phyloP scores from a whole-genome alignment of 2,113 vertebrate genomes.

The Nyctibius bracteatus region DNA sequence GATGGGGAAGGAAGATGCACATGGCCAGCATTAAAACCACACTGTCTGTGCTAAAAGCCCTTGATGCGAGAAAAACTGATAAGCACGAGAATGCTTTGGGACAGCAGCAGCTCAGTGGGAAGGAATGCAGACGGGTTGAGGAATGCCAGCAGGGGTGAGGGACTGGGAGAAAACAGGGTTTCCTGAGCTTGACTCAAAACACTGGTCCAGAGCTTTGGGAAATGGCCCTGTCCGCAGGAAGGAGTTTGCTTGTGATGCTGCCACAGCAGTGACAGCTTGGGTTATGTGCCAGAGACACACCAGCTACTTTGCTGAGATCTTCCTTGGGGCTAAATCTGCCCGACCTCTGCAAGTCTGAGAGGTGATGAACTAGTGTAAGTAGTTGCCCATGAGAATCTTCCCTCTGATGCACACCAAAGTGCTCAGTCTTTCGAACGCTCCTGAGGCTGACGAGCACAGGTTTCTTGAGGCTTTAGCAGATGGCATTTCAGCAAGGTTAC shows the following conservation, averaged over 20 bases:
- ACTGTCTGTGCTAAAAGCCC: neutral
- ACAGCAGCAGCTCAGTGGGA: neutral
- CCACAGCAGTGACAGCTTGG: neutral
- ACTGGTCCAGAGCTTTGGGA: neutral
- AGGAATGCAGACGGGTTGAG: neutral
- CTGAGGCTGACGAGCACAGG: neutral
- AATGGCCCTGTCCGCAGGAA: neutral
- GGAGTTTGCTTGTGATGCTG: neutral
- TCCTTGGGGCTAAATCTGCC: neutral
- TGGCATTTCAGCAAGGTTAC: neutral
- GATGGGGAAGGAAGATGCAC: slow-evolving; percentile 21
- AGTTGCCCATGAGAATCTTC: accelerated
- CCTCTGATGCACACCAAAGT: neutral
- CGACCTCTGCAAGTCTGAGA: accelerated
- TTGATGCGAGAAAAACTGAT: neutral
- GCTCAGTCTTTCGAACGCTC: accelerated
- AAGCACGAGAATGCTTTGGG: neutral
- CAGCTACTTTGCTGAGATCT: neutral
- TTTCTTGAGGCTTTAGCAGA: neutral
- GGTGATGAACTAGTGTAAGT: neutral
- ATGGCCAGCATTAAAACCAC: neutral
- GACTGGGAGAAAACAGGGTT: neutral
- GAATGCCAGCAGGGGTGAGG: neutral
- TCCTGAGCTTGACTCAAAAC: neutral
- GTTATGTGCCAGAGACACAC: neutral